Base-by-base conservation (phyloP, 2,797 vertebrate genomes). In the Prionace glauca region DNA sequence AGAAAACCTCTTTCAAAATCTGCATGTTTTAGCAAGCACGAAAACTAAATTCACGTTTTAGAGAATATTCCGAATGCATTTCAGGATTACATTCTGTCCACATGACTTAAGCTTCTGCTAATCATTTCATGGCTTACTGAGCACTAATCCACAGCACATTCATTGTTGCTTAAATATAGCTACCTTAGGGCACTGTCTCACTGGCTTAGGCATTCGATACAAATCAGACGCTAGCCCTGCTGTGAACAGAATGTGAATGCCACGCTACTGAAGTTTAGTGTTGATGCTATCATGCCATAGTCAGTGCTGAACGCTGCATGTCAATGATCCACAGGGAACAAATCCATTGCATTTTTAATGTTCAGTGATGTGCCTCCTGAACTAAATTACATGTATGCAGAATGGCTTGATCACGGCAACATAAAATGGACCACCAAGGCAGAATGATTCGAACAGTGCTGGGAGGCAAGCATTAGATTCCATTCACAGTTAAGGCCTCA, bases 121-220 rank as follows among this genome's bases (percentile, higher is more conserved):
- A 92, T 92, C 62, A 92, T 67, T 92, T 92, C 90, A 92, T 92
- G 90, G 90, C 36, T 69, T 92, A 41, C 90, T 69, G 90, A 92
- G 22, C 90, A 69, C 65, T 92, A 69, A 92, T 92, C 62, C n/a
- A 67, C 22, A 92, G 24, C 65, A 92, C 90, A 41, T 36, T 69
- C 65, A 92, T 69, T 92, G n/a, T 65, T 92, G 18, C 90, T 90
- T 90, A 62, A 90, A 90, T 62, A 62, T n/a, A 90, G 29, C 56
- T 41, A 92, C 62, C 90, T 92, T 41, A n/a, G 18, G 90, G n/a
- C 90, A 67, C 90, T 92, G 62, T 67, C 62, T 92, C 62, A 67
- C 90, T 24, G 69, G 65, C 41, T 92, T 41, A 69, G 65, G 10
- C 65, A n/a, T 41, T 65, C 67, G 36, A 41, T n/a, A 41, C 90